A percentile compares a stretch with the other conserved stretches of the same genome.
phyloP scores from a whole-genome alignment of 2,113 vertebrate species.

The Saimiri boliviensis region DNA sequence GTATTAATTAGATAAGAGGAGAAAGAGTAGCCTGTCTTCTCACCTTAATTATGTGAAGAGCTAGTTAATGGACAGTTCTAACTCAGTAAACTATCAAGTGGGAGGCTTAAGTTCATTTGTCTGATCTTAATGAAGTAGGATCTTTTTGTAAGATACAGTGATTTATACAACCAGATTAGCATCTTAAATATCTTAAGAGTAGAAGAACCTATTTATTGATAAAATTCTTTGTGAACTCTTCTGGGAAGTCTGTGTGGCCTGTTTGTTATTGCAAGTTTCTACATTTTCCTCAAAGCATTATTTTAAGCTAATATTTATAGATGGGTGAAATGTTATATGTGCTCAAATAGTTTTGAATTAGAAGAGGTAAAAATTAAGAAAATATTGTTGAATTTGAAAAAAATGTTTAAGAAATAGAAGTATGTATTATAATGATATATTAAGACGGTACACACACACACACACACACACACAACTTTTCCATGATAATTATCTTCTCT shows the following conservation, averaged over 20 bases:
- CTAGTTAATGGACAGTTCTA: background rate
- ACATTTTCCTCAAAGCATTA: background rate
- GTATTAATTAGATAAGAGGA: background rate
- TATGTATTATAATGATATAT: background rate
- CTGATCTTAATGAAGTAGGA: background rate
- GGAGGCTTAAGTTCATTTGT: background rate
- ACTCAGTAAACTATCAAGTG: background rate
- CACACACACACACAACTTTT: background rate
- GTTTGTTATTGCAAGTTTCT: background rate
- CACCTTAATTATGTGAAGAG: background rate
- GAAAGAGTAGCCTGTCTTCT: background rate
- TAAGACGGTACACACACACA: background rate
- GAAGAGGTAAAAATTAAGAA: background rate
- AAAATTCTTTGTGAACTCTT: background rate
- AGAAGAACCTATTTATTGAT: background rate
- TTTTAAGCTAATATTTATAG: background rate
- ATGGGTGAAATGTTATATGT: background rate
- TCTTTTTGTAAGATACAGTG: background rate
- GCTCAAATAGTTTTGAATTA: slow-evolving; percentile 39
- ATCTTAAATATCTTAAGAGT: background rate
- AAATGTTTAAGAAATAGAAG: background rate
- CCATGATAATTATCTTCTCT: background rate
- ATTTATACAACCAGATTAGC: background rate
- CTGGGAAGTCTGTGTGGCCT: background rate
- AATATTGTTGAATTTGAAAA: slow-evolving; percentile 23